These are phyloP conservation scores for Megaustenia siamemsis DNA, from an alignment of 2,888 invertebrate species.

Conservation along the genomic window DNA sequence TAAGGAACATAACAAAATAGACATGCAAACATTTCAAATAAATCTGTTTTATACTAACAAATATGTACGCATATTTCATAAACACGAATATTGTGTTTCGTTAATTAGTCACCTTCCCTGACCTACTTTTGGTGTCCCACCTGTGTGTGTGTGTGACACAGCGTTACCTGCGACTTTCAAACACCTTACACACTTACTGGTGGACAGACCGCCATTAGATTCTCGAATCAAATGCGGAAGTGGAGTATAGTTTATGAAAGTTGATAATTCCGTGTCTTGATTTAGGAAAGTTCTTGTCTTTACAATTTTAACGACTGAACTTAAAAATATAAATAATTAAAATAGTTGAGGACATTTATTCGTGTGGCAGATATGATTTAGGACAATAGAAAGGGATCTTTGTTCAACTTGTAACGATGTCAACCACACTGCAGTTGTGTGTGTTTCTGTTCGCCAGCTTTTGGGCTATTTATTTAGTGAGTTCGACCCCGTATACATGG, in stretches of 20 bases:
- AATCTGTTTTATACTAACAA: too few species aligned
- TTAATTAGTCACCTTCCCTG: not conserved
- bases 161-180: slow-evolving; percentile 32
- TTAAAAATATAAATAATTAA: not conserved
- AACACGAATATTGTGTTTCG: not conserved
- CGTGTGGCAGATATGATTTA: not conserved
- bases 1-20: too few species aligned
- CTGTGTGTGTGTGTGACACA: slow-evolving; percentile 28
- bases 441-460: slow-evolving; percentile 41
- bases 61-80: not conserved
- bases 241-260: not conserved
- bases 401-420: not conserved
- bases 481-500: slow-evolving; percentile 85
- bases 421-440: not conserved
- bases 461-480: slow-evolving; percentile 39
- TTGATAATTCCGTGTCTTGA: not conserved
- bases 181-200: not conserved
- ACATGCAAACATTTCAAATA: too few species aligned
- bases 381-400: not conserved
- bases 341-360: not conserved
- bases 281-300: not conserved
- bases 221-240: slow-evolving; percentile 43
- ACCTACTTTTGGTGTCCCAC: slow-evolving; percentile 14
- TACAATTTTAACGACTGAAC: not conserved
- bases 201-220: slow-evolving; percentile 29